These are phyloP conservation scores for Xiphias gladius DNA, from an alignment of 2,113 vertebrate genomes.

Conservation along the genomic window DNA sequence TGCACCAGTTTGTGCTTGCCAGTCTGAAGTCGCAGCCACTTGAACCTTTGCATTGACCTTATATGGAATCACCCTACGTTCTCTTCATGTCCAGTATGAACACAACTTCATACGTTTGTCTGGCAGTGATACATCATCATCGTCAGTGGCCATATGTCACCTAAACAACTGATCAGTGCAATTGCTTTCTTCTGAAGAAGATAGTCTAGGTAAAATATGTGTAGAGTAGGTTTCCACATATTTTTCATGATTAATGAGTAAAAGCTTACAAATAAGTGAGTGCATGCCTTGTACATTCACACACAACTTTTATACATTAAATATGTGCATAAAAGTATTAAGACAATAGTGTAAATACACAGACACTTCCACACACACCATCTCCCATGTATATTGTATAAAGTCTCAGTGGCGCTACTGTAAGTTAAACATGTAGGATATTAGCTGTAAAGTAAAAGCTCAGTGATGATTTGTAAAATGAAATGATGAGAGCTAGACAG, in stretches of 20 bases:
- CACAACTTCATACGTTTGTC: background rate
- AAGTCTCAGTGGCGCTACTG: background rate
- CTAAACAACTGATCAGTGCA: background rate
- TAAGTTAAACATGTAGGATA: constrained; percentile 16
- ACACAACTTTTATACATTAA: background rate
- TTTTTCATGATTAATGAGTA: background rate
- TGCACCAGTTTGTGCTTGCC: background rate
- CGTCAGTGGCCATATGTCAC: background rate
- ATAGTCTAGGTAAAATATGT: too few relatives aligned
- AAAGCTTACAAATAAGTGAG: background rate
- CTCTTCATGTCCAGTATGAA: background rate
- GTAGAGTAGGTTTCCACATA: background rate
- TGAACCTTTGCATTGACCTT: background rate
- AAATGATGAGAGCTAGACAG: constrained; percentile 17
- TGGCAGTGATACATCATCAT: background rate
- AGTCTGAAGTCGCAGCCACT: background rate
- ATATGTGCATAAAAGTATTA: constrained; percentile 15
- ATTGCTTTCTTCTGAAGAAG: background rate
- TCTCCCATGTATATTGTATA: constrained; percentile 9
- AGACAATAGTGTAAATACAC: background rate
- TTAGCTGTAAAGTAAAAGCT: constrained; percentile 8
- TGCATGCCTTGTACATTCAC: background rate
- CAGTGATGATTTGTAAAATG: constrained; percentile 17
- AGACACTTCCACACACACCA: background rate
- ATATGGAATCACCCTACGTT: background rate